A percentile compares a stretch with the other conserved stretches of the same genome.
These are phyloP conservation scores for Sturnus vulgaris DNA, from an alignment of 2,113 vertebrate genomes.

Conservation along the genomic window DNA sequence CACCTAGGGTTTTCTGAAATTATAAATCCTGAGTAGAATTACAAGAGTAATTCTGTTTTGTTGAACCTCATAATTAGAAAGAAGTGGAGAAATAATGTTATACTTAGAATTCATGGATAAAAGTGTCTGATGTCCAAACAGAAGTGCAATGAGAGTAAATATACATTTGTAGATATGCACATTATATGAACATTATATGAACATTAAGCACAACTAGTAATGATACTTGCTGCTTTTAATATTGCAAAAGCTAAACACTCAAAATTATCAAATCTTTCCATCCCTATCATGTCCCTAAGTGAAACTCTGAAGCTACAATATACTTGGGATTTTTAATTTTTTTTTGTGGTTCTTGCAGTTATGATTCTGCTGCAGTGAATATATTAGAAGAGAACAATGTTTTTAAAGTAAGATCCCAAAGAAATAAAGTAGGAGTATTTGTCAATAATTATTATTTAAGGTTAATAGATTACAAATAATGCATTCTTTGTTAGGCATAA, in stretches of 20 bases:
- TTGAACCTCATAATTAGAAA: conserved; percentile 32
- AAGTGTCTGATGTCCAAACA: background rate
- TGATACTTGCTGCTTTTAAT: background rate
- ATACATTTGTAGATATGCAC: background rate
- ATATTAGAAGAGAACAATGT: background rate
- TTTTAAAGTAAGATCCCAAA: background rate
- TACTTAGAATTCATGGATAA: background rate
- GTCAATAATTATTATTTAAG: background rate
- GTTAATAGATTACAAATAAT: background rate
- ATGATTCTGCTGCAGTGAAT: background rate
- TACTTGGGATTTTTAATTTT: background rate
- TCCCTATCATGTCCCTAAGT: background rate
- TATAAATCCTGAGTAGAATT: conserved; percentile 24
- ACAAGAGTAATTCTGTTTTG: background rate
- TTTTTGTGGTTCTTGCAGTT: background rate
- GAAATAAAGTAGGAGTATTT: background rate
- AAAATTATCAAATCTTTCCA: background rate
- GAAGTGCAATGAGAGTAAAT: background rate
- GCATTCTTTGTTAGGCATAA: background rate
- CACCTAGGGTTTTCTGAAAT: conserved; percentile 51
- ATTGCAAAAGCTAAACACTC: background rate
- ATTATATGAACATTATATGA: no score
- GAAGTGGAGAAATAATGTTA: background rate
- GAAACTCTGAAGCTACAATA: background rate
- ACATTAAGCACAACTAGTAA: background rate